Evolutionary conservation across 1,140 invertebrate genomes (phyloP), one percentile per base, ranked within the genome.

Genomic region (Paralvinella palmiformis): DNA sequence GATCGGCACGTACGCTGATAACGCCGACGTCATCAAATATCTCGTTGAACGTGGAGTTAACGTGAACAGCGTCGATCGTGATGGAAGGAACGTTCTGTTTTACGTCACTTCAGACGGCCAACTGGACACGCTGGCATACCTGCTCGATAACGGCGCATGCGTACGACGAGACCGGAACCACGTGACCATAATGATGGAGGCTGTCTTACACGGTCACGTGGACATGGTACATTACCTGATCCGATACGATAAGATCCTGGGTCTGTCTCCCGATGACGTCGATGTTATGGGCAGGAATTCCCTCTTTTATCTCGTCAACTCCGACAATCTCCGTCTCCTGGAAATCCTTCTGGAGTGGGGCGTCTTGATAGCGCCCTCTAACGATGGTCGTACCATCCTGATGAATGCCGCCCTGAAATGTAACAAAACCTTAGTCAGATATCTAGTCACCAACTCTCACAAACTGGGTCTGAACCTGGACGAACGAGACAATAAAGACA

Each of bases 21-120:
- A 61, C 33, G 31, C 36, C 20, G 33, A 48, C 33, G 31, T 69
- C 20, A 58, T 69, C 3, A 29, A 65, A 31, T 55, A 66, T 27
- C 52, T 68, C n/a, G 33, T 68, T 4, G 22, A 41, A 4, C 17
- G 35, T 22, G 64, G 64, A 15, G 66, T 37, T 3, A 45, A 66
- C n/a, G 32, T 57, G 13, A 37, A 57, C 20, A 20, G 31, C 15
- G 22, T 32, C 5, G 66, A 68, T 37, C 33, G 62, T 20, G 35
- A 59, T 10, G 67, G 67, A 22, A 61, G 67, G 15, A 68, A 69
- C 53, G 67, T 50, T 10, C 41, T 69, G 20, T 69, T 69, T 36
- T 69, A 69, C 67, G 33, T 62, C 58, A 45, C 56, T 15, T 24
- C 64, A 2, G 63, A 31, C 1, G 66, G 64, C 4, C 17, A 52